Percentiles rank a stretch among this genome's conserved stretches.
Conservation (phyloP, 2,888 invertebrate species). For the Rotaria macrura region DNA sequence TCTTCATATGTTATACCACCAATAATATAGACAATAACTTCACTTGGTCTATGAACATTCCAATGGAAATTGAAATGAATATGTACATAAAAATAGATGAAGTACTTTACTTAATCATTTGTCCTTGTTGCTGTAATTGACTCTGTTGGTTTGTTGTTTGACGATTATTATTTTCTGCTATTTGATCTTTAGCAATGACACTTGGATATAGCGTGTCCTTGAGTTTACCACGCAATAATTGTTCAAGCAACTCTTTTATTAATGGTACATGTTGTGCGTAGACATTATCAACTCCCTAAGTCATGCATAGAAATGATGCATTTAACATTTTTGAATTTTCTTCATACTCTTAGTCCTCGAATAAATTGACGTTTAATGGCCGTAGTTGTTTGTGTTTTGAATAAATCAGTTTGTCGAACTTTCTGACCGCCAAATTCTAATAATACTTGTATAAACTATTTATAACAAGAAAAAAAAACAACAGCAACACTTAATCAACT, state of each 20-base stretch:
- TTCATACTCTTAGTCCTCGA: conserved; percentile 61
- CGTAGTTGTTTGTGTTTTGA: conserved; percentile 68
- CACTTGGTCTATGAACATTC: conserved; percentile 61
- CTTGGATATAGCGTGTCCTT: conserved; percentile 74
- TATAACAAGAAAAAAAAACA: neutral
- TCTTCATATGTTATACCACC: conserved; percentile 96
- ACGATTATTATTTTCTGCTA: neutral
- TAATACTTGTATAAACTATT: conserved; percentile 57
- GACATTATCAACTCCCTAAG: conserved; percentile 86
- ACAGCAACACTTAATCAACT: too few species aligned
- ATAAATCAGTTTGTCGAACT: conserved; percentile 67
- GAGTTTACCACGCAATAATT: conserved; percentile 76
- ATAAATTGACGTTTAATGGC: conserved; percentile 76
- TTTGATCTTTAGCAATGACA: conserved; percentile 45
- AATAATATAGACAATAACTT: conserved; percentile 87
- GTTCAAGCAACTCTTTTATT: conserved; percentile 75
- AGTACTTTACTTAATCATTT: neutral
- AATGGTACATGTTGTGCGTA: conserved; percentile 96
- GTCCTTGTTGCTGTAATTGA: neutral
- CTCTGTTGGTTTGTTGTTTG: neutral
- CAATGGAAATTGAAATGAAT: neutral
- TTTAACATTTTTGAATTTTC: neutral
- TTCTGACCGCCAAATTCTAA: conserved; percentile 75
- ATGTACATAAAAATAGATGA: neutral
- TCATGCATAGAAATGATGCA: neutral